Base-by-base conservation (phyloP, 2,797 vertebrate genomes). In the Sebastes vulpes region DNA sequence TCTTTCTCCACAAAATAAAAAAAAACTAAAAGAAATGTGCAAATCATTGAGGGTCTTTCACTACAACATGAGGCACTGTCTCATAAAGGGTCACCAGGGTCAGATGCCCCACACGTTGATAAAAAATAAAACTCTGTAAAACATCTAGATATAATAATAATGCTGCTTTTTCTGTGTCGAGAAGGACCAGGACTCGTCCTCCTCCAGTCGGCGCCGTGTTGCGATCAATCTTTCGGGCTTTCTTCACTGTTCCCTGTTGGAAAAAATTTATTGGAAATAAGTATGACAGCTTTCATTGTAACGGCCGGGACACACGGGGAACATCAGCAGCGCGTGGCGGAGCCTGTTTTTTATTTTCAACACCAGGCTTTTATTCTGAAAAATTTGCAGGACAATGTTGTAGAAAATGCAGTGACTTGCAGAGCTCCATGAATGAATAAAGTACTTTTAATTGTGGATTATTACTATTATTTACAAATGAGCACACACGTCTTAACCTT, bases 231-330 rank as follows among this genome's bases (percentile, higher is more conserved):
- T 86, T 89, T 77, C 71, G 95, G 91, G 21, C 94, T 93, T 0
- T 97, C 94, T 77, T 96, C 93, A 31, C 90, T 91, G 92, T 93
- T 96, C 66, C 96, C 97, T 96, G 95, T 79, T 88, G 80, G 23
- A 79, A 57, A 85, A 82, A 80, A 9, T 35, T 6, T 4, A 73
- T 23, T 9, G 4, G 8, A 58, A 75, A 81, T 59, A 65, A 72
- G 31, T 68, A 10, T 35, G 3, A 8, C 11, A 1, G 50, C 4
- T 32, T 63, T 46, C 16, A 61, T 35, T 53, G 14, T 48, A 18
- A 48, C 14, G 6, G 38, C 38, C 38, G 46, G 7, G 18, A 48
- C 18, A 48, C 46, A 18, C 16, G 18, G 16, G 18, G 1, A 48
- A 48, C 18, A n/a, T 48, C 18, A 42, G 38, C 38, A 42, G 38